Conservation (phyloP, 2,888 invertebrate genomes). For the Microctonus brassicae region DNA sequence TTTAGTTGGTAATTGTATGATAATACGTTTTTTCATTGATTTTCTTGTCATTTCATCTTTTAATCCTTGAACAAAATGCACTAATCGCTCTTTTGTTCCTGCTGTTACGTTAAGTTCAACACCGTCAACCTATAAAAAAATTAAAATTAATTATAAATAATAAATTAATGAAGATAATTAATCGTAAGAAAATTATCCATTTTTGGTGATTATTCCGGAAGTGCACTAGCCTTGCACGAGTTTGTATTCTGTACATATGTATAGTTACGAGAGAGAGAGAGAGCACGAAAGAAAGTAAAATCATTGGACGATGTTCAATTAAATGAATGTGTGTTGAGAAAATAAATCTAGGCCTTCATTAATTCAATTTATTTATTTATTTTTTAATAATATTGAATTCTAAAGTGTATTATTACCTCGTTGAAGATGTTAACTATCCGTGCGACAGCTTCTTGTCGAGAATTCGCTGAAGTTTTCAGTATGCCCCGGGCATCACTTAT, state of each 20-base stretch:
- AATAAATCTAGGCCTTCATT: constrained; percentile 13
- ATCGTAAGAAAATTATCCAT: neutral
- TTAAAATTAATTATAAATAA: neutral
- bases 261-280: too few relatives aligned
- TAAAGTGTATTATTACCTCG: constrained; percentile 53
- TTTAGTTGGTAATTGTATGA: constrained; percentile 76
- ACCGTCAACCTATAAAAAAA: constrained; percentile 70
- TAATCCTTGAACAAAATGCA: constrained; percentile 69
- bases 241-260: constrained; percentile 6
- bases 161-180: neutral
- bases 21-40: constrained; percentile 72
- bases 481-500: constrained; percentile 55
- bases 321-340: neutral
- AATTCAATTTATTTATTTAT: constrained; percentile 3
- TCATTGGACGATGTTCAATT: constrained; percentile 24
- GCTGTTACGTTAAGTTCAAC: constrained; percentile 74
- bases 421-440: constrained; percentile 54
- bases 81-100: constrained; percentile 71
- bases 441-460: constrained; percentile 54
- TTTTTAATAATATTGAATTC: constrained; percentile 1
- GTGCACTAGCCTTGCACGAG: neutral
- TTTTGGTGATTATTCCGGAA: constrained; percentile 7
- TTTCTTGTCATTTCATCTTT: constrained; percentile 65
- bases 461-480: constrained; percentile 55
- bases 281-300: constrained; percentile 24